These are phyloP conservation scores for Ips typographus DNA, from an alignment of 1,140 invertebrate genomes.

Conservation along the genomic window DNA sequence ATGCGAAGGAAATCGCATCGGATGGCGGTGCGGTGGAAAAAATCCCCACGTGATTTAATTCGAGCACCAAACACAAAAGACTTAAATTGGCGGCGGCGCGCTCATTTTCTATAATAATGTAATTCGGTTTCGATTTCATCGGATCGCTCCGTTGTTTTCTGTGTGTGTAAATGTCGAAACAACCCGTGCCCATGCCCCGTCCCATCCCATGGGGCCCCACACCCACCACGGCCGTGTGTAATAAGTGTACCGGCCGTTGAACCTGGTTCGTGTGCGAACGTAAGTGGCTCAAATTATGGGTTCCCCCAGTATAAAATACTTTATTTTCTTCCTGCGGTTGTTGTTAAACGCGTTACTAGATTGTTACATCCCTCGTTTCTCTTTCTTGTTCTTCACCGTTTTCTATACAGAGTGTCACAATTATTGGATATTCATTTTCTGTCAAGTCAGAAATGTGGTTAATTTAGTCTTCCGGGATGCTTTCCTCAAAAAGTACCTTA, in stretches of 20 bases:
- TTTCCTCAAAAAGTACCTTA: too few species aligned
- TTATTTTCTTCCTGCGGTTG: conserved; percentile 3
- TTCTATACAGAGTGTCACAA: not conserved
- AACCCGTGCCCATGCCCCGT: not conserved
- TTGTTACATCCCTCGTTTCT: not conserved
- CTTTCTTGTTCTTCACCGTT: not conserved
- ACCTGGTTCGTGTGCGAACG: conserved; percentile 15
- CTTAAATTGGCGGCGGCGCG: not conserved
- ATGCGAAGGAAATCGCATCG: not conserved
- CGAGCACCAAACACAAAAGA: conserved; percentile 5
- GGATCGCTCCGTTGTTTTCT: conserved; percentile 2
- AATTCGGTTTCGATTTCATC: conserved; percentile 20
- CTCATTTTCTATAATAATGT: not conserved
- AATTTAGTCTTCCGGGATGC: too few species aligned
- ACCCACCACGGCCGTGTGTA: conserved; percentile 3
- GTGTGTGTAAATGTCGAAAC: conserved; percentile 8
- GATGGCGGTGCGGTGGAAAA: too few species aligned
- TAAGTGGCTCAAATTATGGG: conserved; percentile 13
- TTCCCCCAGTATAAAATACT: conserved; percentile 3
- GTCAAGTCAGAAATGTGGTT: too few species aligned
- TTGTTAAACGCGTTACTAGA: not conserved
- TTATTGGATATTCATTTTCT: too few species aligned
- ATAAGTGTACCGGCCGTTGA: conserved; percentile 20
- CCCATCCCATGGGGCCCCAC: conserved; percentile 7
- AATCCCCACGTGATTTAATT: not conserved